Percentiles rank a stretch among this genome's conserved stretches.
These are phyloP conservation scores for Corvus cornix DNA, from an alignment of 2,113 vertebrate genomes.

Conservation along the genomic window DNA sequence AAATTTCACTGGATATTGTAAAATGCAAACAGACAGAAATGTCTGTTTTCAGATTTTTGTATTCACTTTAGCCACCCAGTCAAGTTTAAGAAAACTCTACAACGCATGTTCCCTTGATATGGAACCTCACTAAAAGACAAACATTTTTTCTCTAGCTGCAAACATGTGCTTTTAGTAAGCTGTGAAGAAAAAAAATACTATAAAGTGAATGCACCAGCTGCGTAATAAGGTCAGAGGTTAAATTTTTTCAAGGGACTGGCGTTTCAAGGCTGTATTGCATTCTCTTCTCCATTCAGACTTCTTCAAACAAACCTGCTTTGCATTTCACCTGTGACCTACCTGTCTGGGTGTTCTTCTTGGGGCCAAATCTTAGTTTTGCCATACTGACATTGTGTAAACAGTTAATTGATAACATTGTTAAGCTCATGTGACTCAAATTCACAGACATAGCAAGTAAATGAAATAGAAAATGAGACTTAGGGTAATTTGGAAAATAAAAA, in stretches of 20 bases:
- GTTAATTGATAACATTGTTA: background rate
- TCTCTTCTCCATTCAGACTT: background rate
- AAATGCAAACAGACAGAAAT: background rate
- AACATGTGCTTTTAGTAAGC: background rate
- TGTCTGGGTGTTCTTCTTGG: background rate
- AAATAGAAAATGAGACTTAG: background rate
- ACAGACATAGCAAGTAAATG: background rate
- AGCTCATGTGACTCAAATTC: background rate
- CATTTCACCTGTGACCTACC: conserved; percentile 22
- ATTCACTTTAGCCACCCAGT: background rate
- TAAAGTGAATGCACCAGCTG: background rate
- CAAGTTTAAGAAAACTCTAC: background rate
- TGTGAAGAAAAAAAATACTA: background rate
- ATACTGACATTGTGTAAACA: background rate
- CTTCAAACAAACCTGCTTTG: conserved; percentile 23
- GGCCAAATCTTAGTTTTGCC: background rate
- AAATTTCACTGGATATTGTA: background rate
- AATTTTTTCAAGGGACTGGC: background rate
- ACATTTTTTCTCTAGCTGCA: background rate
- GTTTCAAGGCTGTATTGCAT: background rate
- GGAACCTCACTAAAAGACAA: background rate
- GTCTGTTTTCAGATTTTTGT: background rate
- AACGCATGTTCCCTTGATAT: background rate
- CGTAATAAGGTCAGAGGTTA: background rate
- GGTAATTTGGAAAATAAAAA: background rate